Conservation (phyloP, 1,140 invertebrate genomes). For the Macrostomum lignano region DNA sequence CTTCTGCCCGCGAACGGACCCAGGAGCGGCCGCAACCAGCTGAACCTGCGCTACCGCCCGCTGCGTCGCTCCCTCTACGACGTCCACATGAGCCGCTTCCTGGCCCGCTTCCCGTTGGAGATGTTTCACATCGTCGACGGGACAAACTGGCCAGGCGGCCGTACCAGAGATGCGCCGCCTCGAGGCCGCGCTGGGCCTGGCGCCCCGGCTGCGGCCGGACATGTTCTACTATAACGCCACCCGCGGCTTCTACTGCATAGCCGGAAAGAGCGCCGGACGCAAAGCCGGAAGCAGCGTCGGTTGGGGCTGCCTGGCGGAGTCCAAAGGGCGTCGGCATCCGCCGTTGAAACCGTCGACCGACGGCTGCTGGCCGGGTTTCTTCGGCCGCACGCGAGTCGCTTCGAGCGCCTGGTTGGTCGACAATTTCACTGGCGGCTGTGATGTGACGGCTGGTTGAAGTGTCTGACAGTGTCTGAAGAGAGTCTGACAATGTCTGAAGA, state of each 20-base stretch:
- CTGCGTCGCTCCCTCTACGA: slow-evolving; percentile 55
- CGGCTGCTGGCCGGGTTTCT: too few species aligned
- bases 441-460: too few species aligned
- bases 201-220: slow-evolving; percentile 26
- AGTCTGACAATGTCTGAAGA: too few species aligned
- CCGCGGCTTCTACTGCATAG: slow-evolving; percentile 28
- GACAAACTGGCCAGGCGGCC: slow-evolving; percentile 54
- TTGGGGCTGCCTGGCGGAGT: slow-evolving; percentile 21
- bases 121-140: slow-evolving; percentile 59
- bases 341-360: too few species aligned
- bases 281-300: too few species aligned
- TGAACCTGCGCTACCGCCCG: slow-evolving; percentile 27
- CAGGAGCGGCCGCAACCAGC: too few species aligned
- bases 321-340: slow-evolving; percentile 27
- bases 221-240: slow-evolving; percentile 17
- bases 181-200: slow-evolving; percentile 62
- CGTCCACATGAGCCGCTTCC: slow-evolving; percentile 46
- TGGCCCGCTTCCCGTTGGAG: slow-evolving; percentile 45
- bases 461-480: too few species aligned
- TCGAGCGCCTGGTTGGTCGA: too few species aligned
- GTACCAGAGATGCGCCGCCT: slow-evolving; percentile 41
- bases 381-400: too few species aligned
- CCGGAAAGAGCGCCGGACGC: slow-evolving; percentile 8
- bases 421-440: too few species aligned
- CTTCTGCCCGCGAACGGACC: too few species aligned